Percentiles rank a stretch among this genome's conserved stretches.
Evolutionary conservation across 2,888 invertebrate genomes (phyloP).

Genomic region (Galerucella pusilla): DNA sequence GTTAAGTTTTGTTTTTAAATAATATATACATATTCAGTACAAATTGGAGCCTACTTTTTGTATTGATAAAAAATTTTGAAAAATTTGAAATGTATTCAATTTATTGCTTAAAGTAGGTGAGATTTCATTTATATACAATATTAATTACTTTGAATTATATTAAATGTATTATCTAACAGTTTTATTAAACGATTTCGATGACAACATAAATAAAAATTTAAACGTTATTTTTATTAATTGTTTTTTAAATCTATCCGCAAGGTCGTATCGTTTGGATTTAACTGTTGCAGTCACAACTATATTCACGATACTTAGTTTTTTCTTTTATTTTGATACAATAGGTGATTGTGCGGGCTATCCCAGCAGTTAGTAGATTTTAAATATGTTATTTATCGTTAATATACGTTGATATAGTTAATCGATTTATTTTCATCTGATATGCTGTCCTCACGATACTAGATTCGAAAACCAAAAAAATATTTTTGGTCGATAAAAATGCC

Average conservation of each 20-base stretch:
- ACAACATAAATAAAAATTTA: slow-evolving; percentile 14
- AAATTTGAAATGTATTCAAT: background rate
- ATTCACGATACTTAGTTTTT: slow-evolving; percentile 3
- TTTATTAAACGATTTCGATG: background rate
- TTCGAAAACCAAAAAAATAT: too few relatives aligned
- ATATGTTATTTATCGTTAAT: too few relatives aligned
- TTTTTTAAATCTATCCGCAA: slow-evolving; percentile 14
- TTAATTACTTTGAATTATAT: background rate
- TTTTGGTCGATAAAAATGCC: too few relatives aligned
- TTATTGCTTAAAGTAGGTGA: background rate
- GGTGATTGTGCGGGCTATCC: background rate
- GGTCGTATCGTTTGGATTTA: slow-evolving; percentile 19
- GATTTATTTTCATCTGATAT: too few relatives aligned
- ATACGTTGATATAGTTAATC: too few relatives aligned
- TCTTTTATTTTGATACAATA: slow-evolving; percentile 2
- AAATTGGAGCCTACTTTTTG: too few relatives aligned
- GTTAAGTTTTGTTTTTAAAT: too few relatives aligned
- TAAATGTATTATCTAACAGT: background rate
- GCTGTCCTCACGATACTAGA: too few relatives aligned
- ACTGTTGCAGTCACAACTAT: background rate
- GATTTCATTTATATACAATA: background rate
- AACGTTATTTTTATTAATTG: slow-evolving; percentile 1
- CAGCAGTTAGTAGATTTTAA: too few relatives aligned
- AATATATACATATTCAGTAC: too few relatives aligned
- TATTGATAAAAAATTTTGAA: too few relatives aligned